A percentile compares a stretch with the other conserved stretches of the same genome.
Evolutionary conservation across 2,888 invertebrate species (phyloP).

Genomic region (Glaucopsyche alexis): DNA sequence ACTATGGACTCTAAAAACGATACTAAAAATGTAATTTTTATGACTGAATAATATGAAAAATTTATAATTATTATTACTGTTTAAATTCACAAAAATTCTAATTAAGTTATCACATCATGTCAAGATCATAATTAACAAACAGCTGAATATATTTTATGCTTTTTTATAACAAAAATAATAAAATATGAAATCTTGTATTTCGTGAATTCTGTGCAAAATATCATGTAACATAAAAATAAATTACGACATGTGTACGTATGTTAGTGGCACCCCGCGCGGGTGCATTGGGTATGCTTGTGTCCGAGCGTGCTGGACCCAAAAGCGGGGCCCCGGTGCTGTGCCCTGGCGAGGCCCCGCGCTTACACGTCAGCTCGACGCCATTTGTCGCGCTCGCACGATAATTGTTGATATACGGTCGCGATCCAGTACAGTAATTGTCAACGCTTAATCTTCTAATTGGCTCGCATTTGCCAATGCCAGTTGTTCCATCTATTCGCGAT

Average conservation of each 20-base stretch:
- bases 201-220: conserved; percentile 16
- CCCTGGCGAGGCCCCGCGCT: conserved; percentile 46
- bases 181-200: not conserved
- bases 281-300: not conserved
- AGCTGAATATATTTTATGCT: not conserved
- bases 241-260: not conserved
- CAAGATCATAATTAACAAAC: not conserved
- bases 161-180: not conserved
- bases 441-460: conserved; percentile 80
- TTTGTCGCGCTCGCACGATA: conserved; percentile 78
- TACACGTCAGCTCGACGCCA: conserved; percentile 55
- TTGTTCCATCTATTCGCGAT: conserved; percentile 61
- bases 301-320: not conserved
- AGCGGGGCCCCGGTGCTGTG: conserved; percentile 29
- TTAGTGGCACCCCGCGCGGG: not conserved
- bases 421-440: conserved; percentile 77
- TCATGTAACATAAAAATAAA: conserved; percentile 20
- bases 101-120: not conserved
- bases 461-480: conserved; percentile 79
- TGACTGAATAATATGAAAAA: not conserved
- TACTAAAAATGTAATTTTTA: not conserved
- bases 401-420: conserved; percentile 80
- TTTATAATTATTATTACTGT: not conserved
- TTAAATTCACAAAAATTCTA: not conserved
- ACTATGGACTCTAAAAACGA: not conserved